These are phyloP conservation scores for Hydrotaea diabolus DNA, from an alignment of 2,888 invertebrate genomes.

Conservation along the genomic window DNA sequence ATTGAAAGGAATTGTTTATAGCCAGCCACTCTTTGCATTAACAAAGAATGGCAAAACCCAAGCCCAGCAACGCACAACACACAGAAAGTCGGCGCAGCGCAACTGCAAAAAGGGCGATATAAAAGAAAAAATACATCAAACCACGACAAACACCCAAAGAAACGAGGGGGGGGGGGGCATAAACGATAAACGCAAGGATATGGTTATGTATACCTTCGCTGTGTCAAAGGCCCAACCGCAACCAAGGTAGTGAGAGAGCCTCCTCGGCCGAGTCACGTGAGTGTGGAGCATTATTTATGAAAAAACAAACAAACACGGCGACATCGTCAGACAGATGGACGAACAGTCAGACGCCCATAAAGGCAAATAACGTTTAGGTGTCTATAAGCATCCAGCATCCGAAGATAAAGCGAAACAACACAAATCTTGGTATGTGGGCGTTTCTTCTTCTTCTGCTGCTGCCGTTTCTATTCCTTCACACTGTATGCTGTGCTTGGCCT, in stretches of 20 bases:
- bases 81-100: neutral
- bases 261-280: constrained; percentile 48
- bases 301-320: neutral
- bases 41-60: neutral
- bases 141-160: constrained; percentile 1
- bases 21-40: neutral
- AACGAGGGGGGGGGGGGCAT: neutral
- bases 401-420: constrained; percentile 24
- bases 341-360: constrained; percentile 6
- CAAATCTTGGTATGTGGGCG: constrained; percentile 60
- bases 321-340: neutral
- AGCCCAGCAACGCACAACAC: neutral
- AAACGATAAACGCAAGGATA: neutral
- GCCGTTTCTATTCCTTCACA: constrained; percentile 53
- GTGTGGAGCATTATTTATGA: constrained; percentile 23
- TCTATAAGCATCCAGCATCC: constrained; percentile 52
- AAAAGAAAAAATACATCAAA: constrained; percentile 1
- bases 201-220: neutral
- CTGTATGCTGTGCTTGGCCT: constrained; percentile 14
- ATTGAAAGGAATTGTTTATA: constrained; percentile 21
- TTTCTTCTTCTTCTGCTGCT: constrained; percentile 38
- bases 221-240: constrained; percentile 17
- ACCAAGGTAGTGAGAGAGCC: constrained; percentile 14
- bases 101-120: neutral
- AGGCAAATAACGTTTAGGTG: constrained; percentile 52